These are phyloP conservation scores for Hirtodrosophila duncani DNA, from an alignment of 2,888 invertebrate genomes.

Conservation along the genomic window DNA sequence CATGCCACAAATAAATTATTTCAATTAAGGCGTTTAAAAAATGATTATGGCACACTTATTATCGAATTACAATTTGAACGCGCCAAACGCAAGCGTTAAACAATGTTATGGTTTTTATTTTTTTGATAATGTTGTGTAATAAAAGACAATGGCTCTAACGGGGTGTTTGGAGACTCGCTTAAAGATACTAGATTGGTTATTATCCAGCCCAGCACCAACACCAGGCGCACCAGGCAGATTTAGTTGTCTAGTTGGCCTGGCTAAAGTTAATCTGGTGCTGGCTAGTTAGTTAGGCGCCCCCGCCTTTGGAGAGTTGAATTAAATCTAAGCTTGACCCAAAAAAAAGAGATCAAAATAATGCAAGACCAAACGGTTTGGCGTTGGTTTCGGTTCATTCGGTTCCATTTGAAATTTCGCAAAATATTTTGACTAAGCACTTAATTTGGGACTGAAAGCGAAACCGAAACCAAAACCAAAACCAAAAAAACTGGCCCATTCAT, in stretches of 20 bases:
- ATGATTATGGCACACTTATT: conserved; percentile 67
- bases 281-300: conserved; percentile 4
- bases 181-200: conserved; percentile 26
- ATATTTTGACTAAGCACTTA: conserved; percentile 58
- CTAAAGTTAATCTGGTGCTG: no score
- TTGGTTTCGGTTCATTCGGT: conserved; percentile 4
- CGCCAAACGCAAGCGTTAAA: conserved; percentile 48
- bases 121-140: conserved; percentile 61
- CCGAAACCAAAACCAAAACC: no score
- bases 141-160: conserved; percentile 57
- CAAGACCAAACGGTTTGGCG: conserved; percentile 29
- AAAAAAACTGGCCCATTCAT: conserved; percentile 15
- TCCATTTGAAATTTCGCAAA: conserved; percentile 50
- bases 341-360: conserved; percentile 22
- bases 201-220: no score
- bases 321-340: conserved; percentile 70
- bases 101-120: conserved; percentile 42
- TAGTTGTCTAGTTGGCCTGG: no score
- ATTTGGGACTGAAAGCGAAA: conserved; percentile 40
- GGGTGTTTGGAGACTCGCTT: conserved; percentile 29
- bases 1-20: conserved; percentile 58
- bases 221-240: no score
- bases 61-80: conserved; percentile 56
- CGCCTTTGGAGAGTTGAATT: conserved; percentile 39
- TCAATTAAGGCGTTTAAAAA: conserved; percentile 68